A percentile compares a stretch with the other conserved stretches of the same genome.
Evolutionary conservation across 2,113 vertebrate genomes (phyloP).

Genomic region (Eolophus roseicapilla): DNA sequence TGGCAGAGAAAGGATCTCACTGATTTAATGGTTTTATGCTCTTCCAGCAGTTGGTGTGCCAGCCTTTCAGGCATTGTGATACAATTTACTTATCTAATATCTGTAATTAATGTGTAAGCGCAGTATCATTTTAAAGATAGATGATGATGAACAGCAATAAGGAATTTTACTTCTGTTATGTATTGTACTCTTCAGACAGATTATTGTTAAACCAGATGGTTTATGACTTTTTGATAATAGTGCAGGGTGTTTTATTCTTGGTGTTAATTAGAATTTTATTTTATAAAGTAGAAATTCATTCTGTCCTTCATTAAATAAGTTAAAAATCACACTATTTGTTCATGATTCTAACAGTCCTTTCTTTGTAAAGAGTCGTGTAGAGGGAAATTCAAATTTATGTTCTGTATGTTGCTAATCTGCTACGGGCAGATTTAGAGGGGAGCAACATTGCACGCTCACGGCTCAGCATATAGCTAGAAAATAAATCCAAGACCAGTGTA

Average conservation of each 20-base stretch:
- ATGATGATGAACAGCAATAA: not conserved
- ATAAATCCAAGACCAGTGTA: not conserved
- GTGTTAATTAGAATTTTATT: slow-evolving; percentile 1
- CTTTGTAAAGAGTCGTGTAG: not conserved
- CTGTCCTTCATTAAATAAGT: not conserved
- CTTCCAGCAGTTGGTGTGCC: not conserved
- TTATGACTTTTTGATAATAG: slow-evolving; percentile 29
- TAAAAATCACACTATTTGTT: not conserved
- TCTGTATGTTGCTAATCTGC: not conserved
- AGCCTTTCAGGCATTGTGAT: not conserved
- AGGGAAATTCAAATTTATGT: not conserved
- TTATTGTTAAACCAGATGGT: slow-evolving; percentile 45
- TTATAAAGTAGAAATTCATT: not conserved
- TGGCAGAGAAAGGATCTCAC: not conserved
- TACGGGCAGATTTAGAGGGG: not conserved
- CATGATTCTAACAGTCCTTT: not conserved
- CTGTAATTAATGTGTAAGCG: not conserved
- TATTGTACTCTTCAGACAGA: not conserved
- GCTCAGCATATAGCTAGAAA: not conserved
- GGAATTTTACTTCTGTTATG: not conserved
- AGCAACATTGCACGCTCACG: not conserved
- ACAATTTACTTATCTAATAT: slow-evolving; percentile 36
- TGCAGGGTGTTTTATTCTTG: not conserved
- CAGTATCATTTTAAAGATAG: not conserved
- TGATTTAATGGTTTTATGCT: not conserved